phyloP scores from a whole-genome alignment of 2,888 invertebrate genomes.

The Priocnemis perturbator region DNA sequence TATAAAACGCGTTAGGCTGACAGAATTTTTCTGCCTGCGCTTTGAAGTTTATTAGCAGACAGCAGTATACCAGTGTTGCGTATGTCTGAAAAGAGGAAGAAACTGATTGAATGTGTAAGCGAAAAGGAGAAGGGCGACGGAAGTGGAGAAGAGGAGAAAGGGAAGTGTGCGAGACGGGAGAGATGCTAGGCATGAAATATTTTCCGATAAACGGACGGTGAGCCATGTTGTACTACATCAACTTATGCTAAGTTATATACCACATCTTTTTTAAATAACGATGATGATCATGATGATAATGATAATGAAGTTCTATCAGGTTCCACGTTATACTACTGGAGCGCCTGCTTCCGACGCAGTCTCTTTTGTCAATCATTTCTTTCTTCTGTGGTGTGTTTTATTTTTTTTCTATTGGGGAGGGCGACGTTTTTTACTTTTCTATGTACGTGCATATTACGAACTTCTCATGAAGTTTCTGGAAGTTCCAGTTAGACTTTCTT shows the following conservation, averaged over 20 bases:
- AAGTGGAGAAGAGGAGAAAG: no score
- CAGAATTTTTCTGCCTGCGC: neutral
- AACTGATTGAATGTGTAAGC: neutral
- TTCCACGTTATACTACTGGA: no score
- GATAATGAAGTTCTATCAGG: no score
- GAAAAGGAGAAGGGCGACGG: neutral
- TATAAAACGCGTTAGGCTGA: neutral
- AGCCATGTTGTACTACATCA: conserved; percentile 23
- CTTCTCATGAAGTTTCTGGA: conserved; percentile 43
- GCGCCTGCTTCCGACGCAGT: neutral
- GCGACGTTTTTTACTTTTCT: conserved; percentile 37
- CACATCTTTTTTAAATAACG: no score
- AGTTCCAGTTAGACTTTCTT: conserved; percentile 6
- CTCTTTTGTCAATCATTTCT: conserved; percentile 32
- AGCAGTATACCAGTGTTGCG: no score
- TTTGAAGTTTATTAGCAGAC: no score
- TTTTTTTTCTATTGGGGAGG: conserved; percentile 19
- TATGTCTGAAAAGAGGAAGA: neutral
- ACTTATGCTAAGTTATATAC: conserved; percentile 12
- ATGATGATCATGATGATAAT: no score
- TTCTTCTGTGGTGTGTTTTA: no score
- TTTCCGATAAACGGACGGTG: conserved; percentile 18
- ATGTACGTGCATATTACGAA: conserved; percentile 35
- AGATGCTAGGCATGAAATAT: conserved; percentile 11
- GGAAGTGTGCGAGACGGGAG: no score